Percentiles rank a stretch among this genome's conserved stretches.
These are phyloP conservation scores for Cichladusa arquata DNA, from an alignment of 2,113 vertebrate genomes.

Conservation along the genomic window DNA sequence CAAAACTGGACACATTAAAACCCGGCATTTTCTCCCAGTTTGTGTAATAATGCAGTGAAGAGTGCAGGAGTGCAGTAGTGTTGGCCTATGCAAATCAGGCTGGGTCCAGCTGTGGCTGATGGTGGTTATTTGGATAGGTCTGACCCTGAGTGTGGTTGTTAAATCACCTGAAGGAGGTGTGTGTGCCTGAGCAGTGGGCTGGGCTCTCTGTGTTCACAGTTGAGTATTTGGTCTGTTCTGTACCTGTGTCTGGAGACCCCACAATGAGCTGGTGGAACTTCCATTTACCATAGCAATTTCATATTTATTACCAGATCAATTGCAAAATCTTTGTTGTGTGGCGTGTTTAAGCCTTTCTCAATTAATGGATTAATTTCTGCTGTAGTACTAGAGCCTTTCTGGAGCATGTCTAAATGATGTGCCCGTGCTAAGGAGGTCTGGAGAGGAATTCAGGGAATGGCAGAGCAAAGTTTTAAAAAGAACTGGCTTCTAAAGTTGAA, in stretches of 20 bases:
- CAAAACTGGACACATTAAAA: not conserved
- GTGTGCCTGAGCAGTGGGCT: not conserved
- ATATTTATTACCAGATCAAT: not conserved
- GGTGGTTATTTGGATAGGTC: not conserved
- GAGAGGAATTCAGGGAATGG: not conserved
- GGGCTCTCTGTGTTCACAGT: accelerated
- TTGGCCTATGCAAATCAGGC: not conserved
- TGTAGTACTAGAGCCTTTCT: not conserved
- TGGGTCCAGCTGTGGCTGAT: not conserved
- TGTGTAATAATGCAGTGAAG: not conserved
- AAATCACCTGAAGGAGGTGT: not conserved
- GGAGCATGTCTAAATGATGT: not conserved
- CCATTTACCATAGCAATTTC: not conserved
- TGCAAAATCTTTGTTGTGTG: not conserved
- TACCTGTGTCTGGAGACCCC: not conserved
- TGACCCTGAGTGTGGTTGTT: not conserved
- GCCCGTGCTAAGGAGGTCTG: not conserved
- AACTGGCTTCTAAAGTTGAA: not conserved
- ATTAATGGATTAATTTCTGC: not conserved
- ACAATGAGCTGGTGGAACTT: not conserved
- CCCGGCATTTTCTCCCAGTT: not conserved
- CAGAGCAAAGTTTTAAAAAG: not conserved
- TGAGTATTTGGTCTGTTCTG: not conserved
- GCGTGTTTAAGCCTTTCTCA: not conserved
- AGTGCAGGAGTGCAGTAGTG: not conserved